A percentile compares a stretch with the other conserved stretches of the same genome.
Conservation (phyloP, 1,140 invertebrate genomes). For the Aphaenogaster rudis region DNA sequence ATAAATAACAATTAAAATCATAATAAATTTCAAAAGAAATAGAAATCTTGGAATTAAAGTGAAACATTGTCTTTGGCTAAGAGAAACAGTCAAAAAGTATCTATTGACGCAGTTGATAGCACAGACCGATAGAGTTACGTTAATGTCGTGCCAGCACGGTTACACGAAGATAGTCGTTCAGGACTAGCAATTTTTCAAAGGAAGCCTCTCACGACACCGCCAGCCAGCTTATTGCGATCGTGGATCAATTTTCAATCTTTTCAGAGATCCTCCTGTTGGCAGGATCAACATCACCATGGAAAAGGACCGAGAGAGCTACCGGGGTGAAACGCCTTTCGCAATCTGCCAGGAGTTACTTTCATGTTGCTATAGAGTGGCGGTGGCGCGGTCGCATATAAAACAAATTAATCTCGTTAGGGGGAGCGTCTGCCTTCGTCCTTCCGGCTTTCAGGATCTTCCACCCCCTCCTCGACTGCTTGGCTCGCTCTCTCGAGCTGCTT, state of each 20-base stretch:
- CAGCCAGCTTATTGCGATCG: constrained; percentile 59
- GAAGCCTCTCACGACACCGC: constrained; percentile 56
- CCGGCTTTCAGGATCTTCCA: constrained; percentile 74
- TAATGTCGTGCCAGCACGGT: constrained; percentile 40
- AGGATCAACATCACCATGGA: constrained; percentile 46
- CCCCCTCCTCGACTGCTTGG: constrained; percentile 5
- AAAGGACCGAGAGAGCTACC: constrained; percentile 60
- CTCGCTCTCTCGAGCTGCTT: constrained; percentile 60
- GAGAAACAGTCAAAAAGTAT: constrained; percentile 11
- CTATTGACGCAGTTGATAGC: constrained; percentile 30
- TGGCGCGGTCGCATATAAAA: constrained; percentile 83
- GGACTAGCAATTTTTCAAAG: constrained; percentile 63
- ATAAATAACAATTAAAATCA: neutral
- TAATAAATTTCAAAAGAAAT: neutral
- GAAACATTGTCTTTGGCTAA: neutral
- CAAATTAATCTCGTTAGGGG: constrained; percentile 85
- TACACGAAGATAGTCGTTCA: constrained; percentile 40
- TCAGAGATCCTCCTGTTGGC: constrained; percentile 51
- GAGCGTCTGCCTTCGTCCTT: constrained; percentile 78
- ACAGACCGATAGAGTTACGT: constrained; percentile 53
- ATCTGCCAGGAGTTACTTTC: constrained; percentile 83
- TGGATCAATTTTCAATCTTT: constrained; percentile 65
- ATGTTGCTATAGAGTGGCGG: constrained; percentile 79
- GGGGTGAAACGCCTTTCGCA: constrained; percentile 78
- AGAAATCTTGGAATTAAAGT: neutral